phyloP scores from a whole-genome alignment of 37 sponge, comb jelly and placozoan genomes.

The Crambe crambe region DNA sequence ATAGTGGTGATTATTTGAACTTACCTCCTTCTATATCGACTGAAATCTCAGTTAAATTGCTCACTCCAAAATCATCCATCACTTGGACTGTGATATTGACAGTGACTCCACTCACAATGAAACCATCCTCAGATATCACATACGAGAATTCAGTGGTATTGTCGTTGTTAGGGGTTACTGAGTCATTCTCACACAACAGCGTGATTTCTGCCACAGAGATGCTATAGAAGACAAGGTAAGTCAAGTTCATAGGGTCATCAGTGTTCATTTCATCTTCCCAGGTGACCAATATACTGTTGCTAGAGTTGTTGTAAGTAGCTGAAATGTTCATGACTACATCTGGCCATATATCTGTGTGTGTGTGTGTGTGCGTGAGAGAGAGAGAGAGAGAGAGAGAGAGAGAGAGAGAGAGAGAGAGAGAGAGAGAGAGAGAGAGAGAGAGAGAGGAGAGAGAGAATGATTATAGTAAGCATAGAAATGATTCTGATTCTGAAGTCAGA shows the following conservation, averaged over 20 bases:
- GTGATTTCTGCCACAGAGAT: background rate
- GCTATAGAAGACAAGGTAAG: background rate
- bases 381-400: too few relatives aligned
- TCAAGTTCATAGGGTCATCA: background rate
- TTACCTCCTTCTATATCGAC: slow-evolving; percentile 7
- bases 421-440: background rate
- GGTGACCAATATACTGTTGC: background rate
- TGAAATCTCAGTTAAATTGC: background rate
- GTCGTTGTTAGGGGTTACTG: background rate
- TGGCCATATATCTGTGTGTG: too few relatives aligned
- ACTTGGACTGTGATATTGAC: slow-evolving; percentile 1
- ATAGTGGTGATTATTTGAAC: background rate
- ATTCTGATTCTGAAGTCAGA: too few relatives aligned
- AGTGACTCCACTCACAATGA: slow-evolving; percentile 3
- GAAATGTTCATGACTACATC: background rate
- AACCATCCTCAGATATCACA: background rate
- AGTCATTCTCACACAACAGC: background rate
- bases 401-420: too few relatives aligned
- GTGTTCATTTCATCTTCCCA: background rate
- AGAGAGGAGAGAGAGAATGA: background rate
- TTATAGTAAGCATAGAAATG: background rate
- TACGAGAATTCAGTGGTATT: background rate
- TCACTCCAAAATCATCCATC: background rate
- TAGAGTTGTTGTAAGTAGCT: background rate
- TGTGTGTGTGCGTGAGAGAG: too few relatives aligned